phyloP scores from a whole-genome alignment of 1,140 invertebrate genomes.

The Dendrolimus punctatus region DNA sequence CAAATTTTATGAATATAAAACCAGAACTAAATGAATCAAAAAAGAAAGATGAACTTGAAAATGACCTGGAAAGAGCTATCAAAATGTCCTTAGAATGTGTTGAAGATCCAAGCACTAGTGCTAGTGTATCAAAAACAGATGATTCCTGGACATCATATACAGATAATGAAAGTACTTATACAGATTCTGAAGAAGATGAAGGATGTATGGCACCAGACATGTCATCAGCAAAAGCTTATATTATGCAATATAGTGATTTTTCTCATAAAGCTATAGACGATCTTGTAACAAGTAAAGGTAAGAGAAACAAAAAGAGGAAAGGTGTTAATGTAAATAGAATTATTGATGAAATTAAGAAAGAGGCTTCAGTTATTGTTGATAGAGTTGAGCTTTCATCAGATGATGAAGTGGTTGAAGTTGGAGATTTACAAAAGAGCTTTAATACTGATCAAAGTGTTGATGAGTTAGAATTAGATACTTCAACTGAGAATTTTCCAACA shows the following conservation, averaged over 20 bases:
- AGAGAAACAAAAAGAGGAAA: conserved; percentile 37
- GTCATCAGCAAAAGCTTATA: conserved; percentile 73
- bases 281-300: conserved; percentile 55
- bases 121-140: conserved; percentile 48
- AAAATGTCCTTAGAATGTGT: conserved; percentile 65
- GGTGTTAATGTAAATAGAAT: conserved; percentile 44
- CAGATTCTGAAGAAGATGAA: conserved; percentile 44
- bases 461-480: conserved; percentile 12
- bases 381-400: conserved; percentile 44
- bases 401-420: conserved; percentile 18
- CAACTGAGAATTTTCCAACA: conserved; percentile 7
- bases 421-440: neutral
- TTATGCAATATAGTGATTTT: conserved; percentile 82
- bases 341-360: conserved; percentile 47
- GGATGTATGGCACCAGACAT: conserved; percentile 43
- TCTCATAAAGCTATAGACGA: conserved; percentile 80
- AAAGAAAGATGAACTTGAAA: conserved; percentile 63
- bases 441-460: conserved; percentile 11
- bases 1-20: neutral
- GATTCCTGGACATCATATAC: conserved; percentile 58
- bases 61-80: conserved; percentile 70
- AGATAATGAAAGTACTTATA: conserved; percentile 43
- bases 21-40: conserved; percentile 4
- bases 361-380: conserved; percentile 47
- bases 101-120: conserved; percentile 35